Conservation (phyloP, 1,140 invertebrate genomes). For the Muscidifurax raptorellus region DNA sequence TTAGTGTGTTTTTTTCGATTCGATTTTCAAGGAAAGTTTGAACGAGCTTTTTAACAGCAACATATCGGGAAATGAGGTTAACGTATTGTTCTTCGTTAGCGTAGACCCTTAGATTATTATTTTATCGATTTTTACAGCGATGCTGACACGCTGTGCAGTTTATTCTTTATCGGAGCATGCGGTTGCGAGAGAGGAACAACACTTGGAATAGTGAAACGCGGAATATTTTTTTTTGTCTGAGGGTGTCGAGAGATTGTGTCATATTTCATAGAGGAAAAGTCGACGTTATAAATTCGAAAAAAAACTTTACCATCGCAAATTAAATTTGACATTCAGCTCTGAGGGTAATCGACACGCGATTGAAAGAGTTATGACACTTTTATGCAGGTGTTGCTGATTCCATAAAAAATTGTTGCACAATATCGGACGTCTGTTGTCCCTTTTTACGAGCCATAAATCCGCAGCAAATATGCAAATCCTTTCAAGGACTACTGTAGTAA, state of each 20-base stretch:
- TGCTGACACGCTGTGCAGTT: background rate
- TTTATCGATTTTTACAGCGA: background rate
- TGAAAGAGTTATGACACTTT: background rate
- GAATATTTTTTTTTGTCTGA: too few relatives aligned
- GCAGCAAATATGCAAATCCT: slow-evolving; percentile 7
- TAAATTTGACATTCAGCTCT: too few relatives aligned
- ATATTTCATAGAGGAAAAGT: background rate
- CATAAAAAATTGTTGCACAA: slow-evolving; percentile 16
- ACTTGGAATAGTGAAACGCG: too few relatives aligned
- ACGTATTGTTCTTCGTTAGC: background rate
- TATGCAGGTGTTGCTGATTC: background rate
- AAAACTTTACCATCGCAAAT: too few relatives aligned
- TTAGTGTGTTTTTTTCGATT: background rate
- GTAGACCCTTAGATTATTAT: background rate
- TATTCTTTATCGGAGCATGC: too few relatives aligned
- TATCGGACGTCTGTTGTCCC: background rate
- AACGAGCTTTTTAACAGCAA: background rate
- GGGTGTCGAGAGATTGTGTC: too few relatives aligned
- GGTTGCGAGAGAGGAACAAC: too few relatives aligned
- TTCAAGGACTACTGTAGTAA: background rate
- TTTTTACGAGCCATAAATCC: slow-evolving; percentile 7
- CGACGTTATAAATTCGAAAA: too few relatives aligned
- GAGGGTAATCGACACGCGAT: background rate
- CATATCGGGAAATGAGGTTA: background rate
- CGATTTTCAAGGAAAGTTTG: background rate